Percentiles rank a stretch among this genome's conserved stretches.
Evolutionary conservation across 2,797 vertebrate species (phyloP).

Genomic region (Aphelocoma californica): DNA sequence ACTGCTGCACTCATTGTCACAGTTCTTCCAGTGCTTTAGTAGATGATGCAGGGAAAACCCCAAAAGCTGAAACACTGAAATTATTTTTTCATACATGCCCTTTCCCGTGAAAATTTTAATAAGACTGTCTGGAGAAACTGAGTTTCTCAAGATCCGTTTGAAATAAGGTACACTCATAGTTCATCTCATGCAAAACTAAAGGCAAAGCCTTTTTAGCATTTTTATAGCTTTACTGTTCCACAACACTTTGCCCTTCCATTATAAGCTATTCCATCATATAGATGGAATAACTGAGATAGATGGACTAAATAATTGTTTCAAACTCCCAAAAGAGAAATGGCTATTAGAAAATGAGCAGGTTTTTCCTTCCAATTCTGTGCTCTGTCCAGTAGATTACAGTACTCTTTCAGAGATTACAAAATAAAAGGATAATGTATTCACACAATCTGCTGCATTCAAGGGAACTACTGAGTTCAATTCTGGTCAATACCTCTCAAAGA

Average conservation of each 20-base stretch:
- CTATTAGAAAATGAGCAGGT: slow-evolving; percentile 52
- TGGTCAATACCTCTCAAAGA: slow-evolving; percentile 37
- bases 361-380: slow-evolving; percentile 36
- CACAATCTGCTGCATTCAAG: slow-evolving; percentile 4
- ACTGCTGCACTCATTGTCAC: not conserved
- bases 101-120: slow-evolving; percentile 4
- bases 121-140: not conserved
- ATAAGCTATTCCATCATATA: slow-evolving; percentile 36
- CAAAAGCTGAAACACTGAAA: not conserved
- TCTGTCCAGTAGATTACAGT: slow-evolving; percentile 52
- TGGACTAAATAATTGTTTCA: slow-evolving; percentile 55
- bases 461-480: slow-evolving; percentile 12
- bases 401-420: slow-evolving; percentile 42
- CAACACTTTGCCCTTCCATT: slow-evolving; percentile 46
- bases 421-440: slow-evolving; percentile 57
- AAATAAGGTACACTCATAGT: not conserved
- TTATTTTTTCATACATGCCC: not conserved
- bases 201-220: slow-evolving; percentile 47
- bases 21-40: not conserved
- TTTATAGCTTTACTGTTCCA: slow-evolving; percentile 50
- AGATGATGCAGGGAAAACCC: not conserved
- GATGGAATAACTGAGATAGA: slow-evolving; percentile 57
- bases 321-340: slow-evolving; percentile 47
- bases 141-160: not conserved
- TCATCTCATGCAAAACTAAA: slow-evolving; percentile 37